A percentile compares a stretch with the other conserved stretches of the same genome.
Conservation (phyloP, 2,888 invertebrate species). For the Sphaerophoria taeniata region DNA sequence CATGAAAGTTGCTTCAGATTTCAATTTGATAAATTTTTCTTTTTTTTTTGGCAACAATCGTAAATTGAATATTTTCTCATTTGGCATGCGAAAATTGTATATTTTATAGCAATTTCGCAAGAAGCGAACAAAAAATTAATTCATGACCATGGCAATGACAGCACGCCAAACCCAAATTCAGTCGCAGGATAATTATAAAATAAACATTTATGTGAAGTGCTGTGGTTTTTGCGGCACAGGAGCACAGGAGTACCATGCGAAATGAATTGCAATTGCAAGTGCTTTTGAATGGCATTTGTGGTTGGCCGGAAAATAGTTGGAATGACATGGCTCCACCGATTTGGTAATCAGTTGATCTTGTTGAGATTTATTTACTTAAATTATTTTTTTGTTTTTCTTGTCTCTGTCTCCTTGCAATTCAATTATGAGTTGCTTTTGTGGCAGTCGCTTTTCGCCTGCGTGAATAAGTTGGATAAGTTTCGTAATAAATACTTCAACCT, state of each 20-base stretch:
- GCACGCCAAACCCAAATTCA: neutral
- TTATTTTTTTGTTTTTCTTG: neutral
- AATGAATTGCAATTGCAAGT: conserved; percentile 61
- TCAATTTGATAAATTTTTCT: conserved; percentile 45
- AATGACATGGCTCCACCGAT: conserved; percentile 24
- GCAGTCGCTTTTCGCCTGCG: too few relatives aligned
- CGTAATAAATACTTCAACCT: too few relatives aligned
- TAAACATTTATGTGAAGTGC: conserved; percentile 64
- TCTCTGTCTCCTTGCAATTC: neutral
- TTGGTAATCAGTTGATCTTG: conserved; percentile 45
- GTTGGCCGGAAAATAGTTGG: conserved; percentile 11
- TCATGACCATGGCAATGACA: conserved; percentile 39
- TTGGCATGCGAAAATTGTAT: conserved; percentile 10
- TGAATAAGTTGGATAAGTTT: too few relatives aligned
- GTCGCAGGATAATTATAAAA: conserved; percentile 66
- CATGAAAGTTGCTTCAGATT: conserved; percentile 36
- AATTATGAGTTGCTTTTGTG: neutral
- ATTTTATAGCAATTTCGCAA: conserved; percentile 8
- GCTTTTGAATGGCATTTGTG: conserved; percentile 58
- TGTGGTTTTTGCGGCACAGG: conserved; percentile 50
- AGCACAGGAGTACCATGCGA: neutral
- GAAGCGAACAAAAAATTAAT: neutral
- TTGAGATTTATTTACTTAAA: conserved; percentile 23
- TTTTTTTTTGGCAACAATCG: conserved; percentile 10
- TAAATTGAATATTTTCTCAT: conserved; percentile 45